Conservation (phyloP, 1,140 invertebrate genomes). For the Subanguina moxae region DNA sequence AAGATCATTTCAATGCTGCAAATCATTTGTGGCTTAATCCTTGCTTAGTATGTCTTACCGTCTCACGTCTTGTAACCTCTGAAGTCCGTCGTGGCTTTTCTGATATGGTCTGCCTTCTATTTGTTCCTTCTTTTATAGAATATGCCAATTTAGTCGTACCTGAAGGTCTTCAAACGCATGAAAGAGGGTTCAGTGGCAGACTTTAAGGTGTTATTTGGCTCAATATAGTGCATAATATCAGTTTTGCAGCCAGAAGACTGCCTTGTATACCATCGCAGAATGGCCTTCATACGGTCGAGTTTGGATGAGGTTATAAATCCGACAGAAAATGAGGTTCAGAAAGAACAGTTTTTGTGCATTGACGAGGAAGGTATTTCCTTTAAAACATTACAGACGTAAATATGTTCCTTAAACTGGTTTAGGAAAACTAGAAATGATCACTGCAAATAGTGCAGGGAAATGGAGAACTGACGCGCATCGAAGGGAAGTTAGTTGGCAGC, state of each 20-base stretch:
- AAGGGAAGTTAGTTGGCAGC: neutral
- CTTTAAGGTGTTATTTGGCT: neutral
- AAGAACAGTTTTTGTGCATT: neutral
- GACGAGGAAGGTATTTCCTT: neutral
- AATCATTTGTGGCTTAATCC: slow-evolving; percentile 31
- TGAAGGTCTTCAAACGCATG: neutral
- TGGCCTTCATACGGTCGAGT: neutral
- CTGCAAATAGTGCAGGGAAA: neutral
- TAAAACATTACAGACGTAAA: neutral
- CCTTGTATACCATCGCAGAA: neutral
- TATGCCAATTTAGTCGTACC: neutral
- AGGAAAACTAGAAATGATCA: neutral
- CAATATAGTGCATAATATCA: too few species aligned
- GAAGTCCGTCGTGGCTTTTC: slow-evolving; percentile 18
- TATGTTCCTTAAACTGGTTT: neutral
- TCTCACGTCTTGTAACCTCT: slow-evolving; percentile 29
- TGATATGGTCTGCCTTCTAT: slow-evolving; percentile 22
- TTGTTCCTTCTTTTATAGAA: neutral
- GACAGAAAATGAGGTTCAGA: neutral
- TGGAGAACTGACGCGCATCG: neutral
- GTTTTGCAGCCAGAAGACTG: neutral
- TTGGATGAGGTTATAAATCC: neutral
- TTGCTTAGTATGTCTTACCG: slow-evolving; percentile 18
- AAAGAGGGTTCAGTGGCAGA: neutral
- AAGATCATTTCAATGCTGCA: slow-evolving; percentile 28